phyloP scores from a whole-genome alignment of 2,888 invertebrate genomes.

The Hermodice carunculata region DNA sequence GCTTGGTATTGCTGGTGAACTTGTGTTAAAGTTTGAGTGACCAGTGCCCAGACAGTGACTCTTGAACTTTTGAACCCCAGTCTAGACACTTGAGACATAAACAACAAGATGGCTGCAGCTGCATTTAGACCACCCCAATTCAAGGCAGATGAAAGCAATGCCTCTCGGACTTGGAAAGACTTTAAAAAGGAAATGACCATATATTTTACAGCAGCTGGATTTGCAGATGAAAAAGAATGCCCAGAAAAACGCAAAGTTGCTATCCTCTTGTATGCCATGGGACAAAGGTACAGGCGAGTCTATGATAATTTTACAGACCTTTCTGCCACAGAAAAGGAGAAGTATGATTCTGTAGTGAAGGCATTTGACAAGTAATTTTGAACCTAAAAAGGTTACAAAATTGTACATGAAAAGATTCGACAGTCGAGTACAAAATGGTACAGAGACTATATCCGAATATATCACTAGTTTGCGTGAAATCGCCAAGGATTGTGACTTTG shows the following conservation, averaged over 20 bases:
- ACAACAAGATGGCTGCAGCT: too few species aligned
- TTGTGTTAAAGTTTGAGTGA: too few species aligned
- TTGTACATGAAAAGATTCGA: constrained; percentile 1
- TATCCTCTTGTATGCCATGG: not conserved
- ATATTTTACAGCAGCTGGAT: too few species aligned
- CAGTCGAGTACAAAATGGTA: not conserved
- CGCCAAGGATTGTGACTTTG: not conserved
- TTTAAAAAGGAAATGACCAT: too few species aligned
- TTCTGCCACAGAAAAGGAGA: not conserved
- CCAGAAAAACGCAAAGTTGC: not conserved
- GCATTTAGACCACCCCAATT: too few species aligned
- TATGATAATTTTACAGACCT: not conserved
- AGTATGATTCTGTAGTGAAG: not conserved
- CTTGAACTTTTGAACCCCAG: too few species aligned
- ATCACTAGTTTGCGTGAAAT: not conserved
- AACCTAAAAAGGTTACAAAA: not conserved
- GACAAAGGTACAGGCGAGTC: not conserved
- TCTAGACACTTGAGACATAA: too few species aligned
- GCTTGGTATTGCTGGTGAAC: too few species aligned
- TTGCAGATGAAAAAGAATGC: too few species aligned
- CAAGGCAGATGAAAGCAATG: too few species aligned
- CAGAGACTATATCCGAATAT: not conserved
- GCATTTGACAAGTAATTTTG: not conserved
- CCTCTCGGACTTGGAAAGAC: too few species aligned
- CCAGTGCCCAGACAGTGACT: too few species aligned